Percentiles rank a stretch among this genome's conserved stretches.
Conservation (phyloP, 1,140 invertebrate species). For the Camponotus vicinus region DNA sequence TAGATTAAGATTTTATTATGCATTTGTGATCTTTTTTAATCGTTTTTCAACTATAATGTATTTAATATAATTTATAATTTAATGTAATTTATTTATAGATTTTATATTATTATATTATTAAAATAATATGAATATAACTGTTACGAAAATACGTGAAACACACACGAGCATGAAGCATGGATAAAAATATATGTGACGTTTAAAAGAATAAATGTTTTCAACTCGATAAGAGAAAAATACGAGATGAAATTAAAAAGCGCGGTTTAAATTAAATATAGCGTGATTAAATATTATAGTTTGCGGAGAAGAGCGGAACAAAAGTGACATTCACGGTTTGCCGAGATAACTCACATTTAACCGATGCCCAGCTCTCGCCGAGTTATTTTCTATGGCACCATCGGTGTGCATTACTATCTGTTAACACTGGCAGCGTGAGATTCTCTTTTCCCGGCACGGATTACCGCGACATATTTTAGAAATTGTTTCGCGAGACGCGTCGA, state of each 20-base stretch:
- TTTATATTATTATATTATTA: not conserved
- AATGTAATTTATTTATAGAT: not conserved
- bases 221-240: conserved; percentile 12
- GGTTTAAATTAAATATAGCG: conserved; percentile 35
- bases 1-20: not conserved
- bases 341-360: conserved; percentile 55
- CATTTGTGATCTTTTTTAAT: not conserved
- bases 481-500: conserved; percentile 37
- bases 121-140: not conserved
- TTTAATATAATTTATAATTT: not conserved
- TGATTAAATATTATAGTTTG: conserved; percentile 56
- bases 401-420: conserved; percentile 49
- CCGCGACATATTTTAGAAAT: conserved; percentile 47
- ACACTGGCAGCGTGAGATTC: conserved; percentile 40
- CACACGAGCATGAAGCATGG: not conserved
- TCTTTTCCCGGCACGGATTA: conserved; percentile 10
- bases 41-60: not conserved
- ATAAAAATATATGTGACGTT: conserved; percentile 10
- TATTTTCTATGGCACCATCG: conserved; percentile 49
- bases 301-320: conserved; percentile 19
- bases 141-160: not conserved
- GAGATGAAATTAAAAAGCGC: conserved; percentile 1
- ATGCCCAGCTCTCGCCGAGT: conserved; percentile 1
- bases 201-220: not conserved
- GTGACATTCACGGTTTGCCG: conserved; percentile 38